These are phyloP conservation scores for Poecilia latipinna DNA, from an alignment of 2,113 vertebrate species.

Conservation along the genomic window DNA sequence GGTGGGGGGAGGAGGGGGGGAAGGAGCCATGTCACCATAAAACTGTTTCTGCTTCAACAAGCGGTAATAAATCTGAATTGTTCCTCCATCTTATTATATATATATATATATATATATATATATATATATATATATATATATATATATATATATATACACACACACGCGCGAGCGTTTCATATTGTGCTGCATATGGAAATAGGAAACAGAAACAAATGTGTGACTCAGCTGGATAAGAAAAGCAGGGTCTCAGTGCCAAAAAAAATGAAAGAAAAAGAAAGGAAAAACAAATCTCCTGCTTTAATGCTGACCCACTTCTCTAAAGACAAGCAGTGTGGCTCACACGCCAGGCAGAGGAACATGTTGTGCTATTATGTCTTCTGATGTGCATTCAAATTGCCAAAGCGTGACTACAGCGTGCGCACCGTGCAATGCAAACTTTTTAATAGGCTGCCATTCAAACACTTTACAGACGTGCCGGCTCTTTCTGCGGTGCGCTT, in stretches of 20 bases:
- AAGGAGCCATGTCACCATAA: constrained; percentile 3
- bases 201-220: background rate
- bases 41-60: constrained; percentile 11
- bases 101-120: too few species aligned
- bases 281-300: background rate
- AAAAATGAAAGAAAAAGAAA: background rate
- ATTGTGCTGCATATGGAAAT: background rate
- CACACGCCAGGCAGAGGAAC: background rate
- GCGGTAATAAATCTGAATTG: background rate
- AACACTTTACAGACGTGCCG: background rate
- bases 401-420: background rate
- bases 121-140: too few species aligned
- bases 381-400: constrained; percentile 24
- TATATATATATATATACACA: too few species aligned
- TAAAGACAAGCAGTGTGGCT: background rate
- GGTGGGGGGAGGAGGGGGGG: rapidly evolving
- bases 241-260: background rate
- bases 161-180: background rate
- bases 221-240: background rate
- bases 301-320: background rate
- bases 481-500: background rate
- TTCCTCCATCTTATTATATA: background rate
- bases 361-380: background rate
- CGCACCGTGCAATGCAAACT: background rate
- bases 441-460: background rate